phyloP scores from a whole-genome alignment of 92 coral and sea anemone species.

The Epizoanthus scotinus region DNA sequence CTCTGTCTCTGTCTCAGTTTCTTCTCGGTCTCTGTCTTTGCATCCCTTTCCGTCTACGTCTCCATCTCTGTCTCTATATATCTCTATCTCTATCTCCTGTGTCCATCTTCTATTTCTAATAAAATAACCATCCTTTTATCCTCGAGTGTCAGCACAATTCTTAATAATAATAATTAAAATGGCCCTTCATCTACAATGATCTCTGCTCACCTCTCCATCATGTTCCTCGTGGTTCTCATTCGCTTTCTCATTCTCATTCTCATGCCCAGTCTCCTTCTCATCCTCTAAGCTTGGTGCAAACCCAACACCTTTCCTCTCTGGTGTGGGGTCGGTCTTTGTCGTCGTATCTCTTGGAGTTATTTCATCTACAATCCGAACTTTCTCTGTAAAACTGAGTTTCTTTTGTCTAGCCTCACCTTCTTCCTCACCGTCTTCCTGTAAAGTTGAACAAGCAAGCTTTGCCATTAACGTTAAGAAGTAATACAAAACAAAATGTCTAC shows the following conservation, averaged over 20 bases:
- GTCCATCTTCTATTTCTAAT: too few species aligned
- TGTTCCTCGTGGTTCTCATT: conserved; percentile 48
- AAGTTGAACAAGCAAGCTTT: background rate
- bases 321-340: conserved; percentile 33
- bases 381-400: conserved; percentile 64
- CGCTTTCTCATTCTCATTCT: conserved; percentile 11
- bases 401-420: conserved; percentile 67
- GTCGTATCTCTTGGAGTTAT: conserved; percentile 42
- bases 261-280: conserved; percentile 13
- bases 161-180: too few species aligned
- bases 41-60: too few species aligned
- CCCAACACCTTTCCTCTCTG: conserved; percentile 68
- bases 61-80: too few species aligned
- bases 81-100: too few species aligned
- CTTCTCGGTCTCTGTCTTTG: too few species aligned
- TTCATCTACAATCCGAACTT: conserved; percentile 52
- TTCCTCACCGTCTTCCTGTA: conserved; percentile 61
- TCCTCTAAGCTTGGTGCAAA: conserved; percentile 51
- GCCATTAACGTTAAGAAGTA: background rate
- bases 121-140: too few species aligned
- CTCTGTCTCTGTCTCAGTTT: too few species aligned
- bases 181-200: too few species aligned
- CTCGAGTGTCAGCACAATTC: too few species aligned
- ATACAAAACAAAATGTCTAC: too few species aligned
- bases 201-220: conserved; percentile 39